Conservation (phyloP, 2,113 vertebrate genomes). For the Procavia capensis region DNA sequence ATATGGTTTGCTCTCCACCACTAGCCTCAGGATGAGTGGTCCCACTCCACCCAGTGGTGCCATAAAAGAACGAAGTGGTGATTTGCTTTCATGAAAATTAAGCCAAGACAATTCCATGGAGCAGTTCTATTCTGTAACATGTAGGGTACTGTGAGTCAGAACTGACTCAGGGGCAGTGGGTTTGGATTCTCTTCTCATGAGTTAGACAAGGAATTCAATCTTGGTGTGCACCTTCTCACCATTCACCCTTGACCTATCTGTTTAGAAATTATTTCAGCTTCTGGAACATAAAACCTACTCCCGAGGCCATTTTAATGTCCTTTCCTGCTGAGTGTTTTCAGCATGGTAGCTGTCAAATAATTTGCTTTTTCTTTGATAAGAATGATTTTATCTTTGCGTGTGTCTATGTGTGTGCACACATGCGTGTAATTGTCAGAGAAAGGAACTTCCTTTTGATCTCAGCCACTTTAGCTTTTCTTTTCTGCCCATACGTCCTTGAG, state of each 20-base stretch:
- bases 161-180: neutral
- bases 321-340: neutral
- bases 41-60: no score
- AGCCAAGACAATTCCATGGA: neutral
- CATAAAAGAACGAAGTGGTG: neutral
- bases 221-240: neutral
- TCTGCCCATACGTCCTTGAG: neutral
- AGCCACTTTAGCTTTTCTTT: constrained; percentile 5
- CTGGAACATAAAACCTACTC: neutral
- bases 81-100: neutral
- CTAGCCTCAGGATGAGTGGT: neutral
- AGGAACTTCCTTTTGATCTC: constrained; percentile 21
- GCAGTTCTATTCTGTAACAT: neutral
- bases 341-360: neutral
- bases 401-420: neutral
- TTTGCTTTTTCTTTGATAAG: constrained; percentile 15
- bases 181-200: neutral
- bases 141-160: neutral
- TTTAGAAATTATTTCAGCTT: neutral
- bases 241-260: neutral
- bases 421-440: neutral
- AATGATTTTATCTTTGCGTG: neutral
- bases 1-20: neutral
- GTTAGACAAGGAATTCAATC: neutral
- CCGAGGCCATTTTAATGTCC: neutral